These are phyloP conservation scores for Syritta pipiens DNA, from an alignment of 2,888 invertebrate species.

Conservation along the genomic window DNA sequence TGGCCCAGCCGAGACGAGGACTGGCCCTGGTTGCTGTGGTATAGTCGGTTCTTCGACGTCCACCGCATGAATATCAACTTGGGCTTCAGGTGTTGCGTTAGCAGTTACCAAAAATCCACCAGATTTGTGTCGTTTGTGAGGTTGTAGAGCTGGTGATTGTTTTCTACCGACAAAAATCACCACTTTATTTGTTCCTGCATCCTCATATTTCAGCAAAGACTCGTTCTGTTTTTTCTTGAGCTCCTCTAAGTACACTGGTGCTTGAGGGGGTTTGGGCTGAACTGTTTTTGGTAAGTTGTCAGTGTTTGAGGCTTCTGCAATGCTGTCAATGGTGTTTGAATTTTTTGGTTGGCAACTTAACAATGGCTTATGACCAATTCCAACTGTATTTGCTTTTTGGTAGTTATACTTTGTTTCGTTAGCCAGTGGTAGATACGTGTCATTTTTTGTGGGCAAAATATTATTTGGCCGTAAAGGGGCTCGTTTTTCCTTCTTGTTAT, in stretches of 20 bases:
- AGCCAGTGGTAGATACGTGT: not conserved
- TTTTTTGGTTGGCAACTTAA: not conserved
- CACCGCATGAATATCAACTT: constrained; percentile 47
- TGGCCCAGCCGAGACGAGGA: constrained; percentile 53
- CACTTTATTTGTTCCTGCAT: constrained; percentile 43
- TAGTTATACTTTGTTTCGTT: constrained; percentile 5
- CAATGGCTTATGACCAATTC: constrained; percentile 2
- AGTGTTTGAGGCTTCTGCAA: not conserved
- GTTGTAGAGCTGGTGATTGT: constrained; percentile 48
- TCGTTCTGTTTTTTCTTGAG: constrained; percentile 46
- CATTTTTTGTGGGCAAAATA: constrained; percentile 6
- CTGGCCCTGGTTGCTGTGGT: constrained; percentile 70
- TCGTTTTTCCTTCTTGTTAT: constrained; percentile 9
- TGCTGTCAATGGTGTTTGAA: constrained; percentile 13
- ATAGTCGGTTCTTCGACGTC: constrained; percentile 69
- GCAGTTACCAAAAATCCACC: constrained; percentile 47
- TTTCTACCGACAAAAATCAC: constrained; percentile 53
- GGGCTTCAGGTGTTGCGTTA: constrained; percentile 47
- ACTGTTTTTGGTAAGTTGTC: constrained; percentile 12
- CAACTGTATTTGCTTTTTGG: constrained; percentile 11
- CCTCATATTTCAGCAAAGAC: constrained; percentile 29
- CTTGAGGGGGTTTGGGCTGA: constrained; percentile 56
- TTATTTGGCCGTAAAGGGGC: constrained; percentile 13
- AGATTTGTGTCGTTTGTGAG: constrained; percentile 14
- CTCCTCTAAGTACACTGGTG: constrained; percentile 50